Percentiles rank a stretch among this genome's conserved stretches.
phyloP scores from a whole-genome alignment of 2,888 invertebrate species.

The Machimus rusticus region DNA sequence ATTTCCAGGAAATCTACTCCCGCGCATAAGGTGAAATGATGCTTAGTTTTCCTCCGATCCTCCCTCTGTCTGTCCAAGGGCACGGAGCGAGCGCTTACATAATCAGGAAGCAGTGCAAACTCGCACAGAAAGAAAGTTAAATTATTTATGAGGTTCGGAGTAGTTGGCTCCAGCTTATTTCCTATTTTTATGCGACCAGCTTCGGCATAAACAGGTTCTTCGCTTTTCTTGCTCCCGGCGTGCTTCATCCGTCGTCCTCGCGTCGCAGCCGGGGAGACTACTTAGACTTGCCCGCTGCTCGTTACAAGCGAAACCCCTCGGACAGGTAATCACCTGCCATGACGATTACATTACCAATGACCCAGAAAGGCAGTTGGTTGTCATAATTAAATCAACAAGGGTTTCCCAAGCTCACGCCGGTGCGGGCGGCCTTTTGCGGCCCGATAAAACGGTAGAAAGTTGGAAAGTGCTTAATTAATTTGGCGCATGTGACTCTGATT shows the following conservation, averaged over 20 bases:
- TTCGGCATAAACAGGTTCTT: background rate
- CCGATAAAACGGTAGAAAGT: background rate
- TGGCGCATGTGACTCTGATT: background rate
- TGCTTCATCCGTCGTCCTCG: background rate
- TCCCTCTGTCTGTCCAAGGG: background rate
- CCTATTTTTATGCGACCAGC: background rate
- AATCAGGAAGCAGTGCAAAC: background rate
- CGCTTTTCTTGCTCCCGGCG: background rate
- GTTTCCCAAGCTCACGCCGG: background rate
- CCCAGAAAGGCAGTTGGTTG: background rate
- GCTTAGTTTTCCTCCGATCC: background rate
- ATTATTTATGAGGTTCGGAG: background rate
- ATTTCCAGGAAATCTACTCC: background rate
- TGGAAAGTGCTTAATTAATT: background rate
- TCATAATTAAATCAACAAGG: background rate
- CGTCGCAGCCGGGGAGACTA: background rate
- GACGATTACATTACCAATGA: background rate
- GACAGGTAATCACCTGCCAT: background rate
- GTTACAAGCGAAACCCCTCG: background rate
- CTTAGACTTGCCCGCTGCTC: background rate
- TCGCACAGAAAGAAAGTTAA: background rate
- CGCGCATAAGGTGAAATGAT: background rate
- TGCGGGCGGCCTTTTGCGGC: background rate
- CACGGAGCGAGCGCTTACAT: background rate
- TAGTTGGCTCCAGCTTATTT: background rate